phyloP scores from a whole-genome alignment of 2,888 invertebrate species.

The Archips xylosteana region DNA sequence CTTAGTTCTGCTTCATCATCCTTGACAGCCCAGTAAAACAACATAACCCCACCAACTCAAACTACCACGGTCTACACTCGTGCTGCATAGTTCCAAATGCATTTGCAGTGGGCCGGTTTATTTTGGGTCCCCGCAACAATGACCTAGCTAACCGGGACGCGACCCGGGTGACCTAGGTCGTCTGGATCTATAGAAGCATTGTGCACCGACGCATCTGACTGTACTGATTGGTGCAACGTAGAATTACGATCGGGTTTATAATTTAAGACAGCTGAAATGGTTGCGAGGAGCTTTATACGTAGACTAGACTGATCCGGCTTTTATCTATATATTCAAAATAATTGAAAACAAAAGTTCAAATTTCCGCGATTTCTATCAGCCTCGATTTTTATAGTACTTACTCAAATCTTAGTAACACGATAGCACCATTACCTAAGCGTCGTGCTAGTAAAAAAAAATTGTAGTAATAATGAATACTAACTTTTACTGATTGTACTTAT shows the following conservation, averaged over 20 bases:
- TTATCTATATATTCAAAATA: too few species aligned
- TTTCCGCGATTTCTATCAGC: too few species aligned
- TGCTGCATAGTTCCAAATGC: conserved; percentile 12
- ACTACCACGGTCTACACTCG: conserved; percentile 8
- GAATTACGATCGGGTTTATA: not conserved
- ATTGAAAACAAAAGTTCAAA: too few species aligned
- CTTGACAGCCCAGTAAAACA: not conserved
- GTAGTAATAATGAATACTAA: too few species aligned
- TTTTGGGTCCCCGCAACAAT: conserved; percentile 67
- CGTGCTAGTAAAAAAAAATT: too few species aligned
- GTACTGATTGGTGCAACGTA: not conserved
- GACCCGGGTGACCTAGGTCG: conserved; percentile 79
- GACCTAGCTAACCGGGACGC: conserved; percentile 71
- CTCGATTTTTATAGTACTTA: too few species aligned
- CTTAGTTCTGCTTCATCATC: not conserved
- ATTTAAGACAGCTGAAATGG: not conserved
- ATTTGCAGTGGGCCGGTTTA: conserved; percentile 55
- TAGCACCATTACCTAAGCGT: too few species aligned
- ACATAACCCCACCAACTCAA: conserved; percentile 23
- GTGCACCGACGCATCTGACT: conserved; percentile 41
- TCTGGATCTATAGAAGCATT: conserved; percentile 53
- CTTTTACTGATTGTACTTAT: too few species aligned
- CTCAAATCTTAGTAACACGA: too few species aligned
- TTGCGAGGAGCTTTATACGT: not conserved
- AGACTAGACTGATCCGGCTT: too few species aligned